phyloP scores from a whole-genome alignment of 2,888 invertebrate species.

The Mylabris sibirica region DNA sequence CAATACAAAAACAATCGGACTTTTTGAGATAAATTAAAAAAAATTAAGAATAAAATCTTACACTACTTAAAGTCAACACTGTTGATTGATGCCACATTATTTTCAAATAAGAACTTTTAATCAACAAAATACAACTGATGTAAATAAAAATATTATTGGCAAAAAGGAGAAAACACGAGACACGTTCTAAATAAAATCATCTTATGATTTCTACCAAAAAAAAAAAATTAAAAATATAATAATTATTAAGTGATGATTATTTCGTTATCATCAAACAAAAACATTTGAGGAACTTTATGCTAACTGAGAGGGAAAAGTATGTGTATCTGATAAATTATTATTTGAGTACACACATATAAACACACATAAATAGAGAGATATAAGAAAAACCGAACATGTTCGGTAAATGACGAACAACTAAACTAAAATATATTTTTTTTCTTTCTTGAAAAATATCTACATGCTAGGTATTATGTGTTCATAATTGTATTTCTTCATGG shows the following conservation, averaged over 20 bases:
- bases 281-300: slow-evolving; percentile 42
- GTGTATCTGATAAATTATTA: slow-evolving; percentile 45
- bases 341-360: slow-evolving; percentile 33
- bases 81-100: not conserved
- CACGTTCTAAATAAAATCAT: not conserved
- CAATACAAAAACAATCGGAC: not conserved
- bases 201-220: not conserved
- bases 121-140: not conserved
- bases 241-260: slow-evolving; percentile 13
- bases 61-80: slow-evolving; percentile 21
- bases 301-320: slow-evolving; percentile 40
- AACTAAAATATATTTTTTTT: not conserved
- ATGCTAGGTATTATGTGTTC: not conserved
- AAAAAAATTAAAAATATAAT: too few species aligned
- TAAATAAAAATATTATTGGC: not conserved
- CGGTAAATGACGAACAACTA: slow-evolving; percentile 7
- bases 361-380: too few species aligned
- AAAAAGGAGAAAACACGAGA: not conserved
- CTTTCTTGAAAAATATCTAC: not conserved
- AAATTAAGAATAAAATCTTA: slow-evolving; percentile 19
- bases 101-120: not conserved
- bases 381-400: slow-evolving; percentile 14
- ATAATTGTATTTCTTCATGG: slow-evolving; percentile 5
- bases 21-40: slow-evolving; percentile 19
- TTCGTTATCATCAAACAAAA: slow-evolving; percentile 33